phyloP scores from a whole-genome alignment of 2,797 vertebrate genomes.

The Crax fasciolata region DNA sequence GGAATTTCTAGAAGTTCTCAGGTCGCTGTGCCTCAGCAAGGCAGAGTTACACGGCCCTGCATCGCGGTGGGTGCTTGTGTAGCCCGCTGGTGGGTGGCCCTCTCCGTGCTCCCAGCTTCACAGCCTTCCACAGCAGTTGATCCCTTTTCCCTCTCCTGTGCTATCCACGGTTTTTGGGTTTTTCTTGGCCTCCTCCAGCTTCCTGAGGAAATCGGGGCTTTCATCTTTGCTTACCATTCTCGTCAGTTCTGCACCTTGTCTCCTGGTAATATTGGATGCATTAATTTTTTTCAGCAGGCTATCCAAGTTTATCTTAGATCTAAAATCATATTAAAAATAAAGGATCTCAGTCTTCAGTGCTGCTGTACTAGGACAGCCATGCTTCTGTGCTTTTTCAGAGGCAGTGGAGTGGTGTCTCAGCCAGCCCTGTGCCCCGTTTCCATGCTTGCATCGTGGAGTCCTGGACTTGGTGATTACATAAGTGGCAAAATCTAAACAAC shows the following conservation, averaged over 20 bases:
- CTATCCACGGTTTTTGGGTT: accelerated
- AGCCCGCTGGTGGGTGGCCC: not conserved
- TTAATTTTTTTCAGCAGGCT: not conserved
- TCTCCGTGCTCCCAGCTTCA: accelerated
- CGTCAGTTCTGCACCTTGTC: not conserved
- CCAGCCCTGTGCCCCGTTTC: not conserved
- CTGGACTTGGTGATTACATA: constrained; percentile 4
- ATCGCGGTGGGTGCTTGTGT: not conserved
- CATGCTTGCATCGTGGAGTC: not conserved
- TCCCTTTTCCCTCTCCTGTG: not conserved
- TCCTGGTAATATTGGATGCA: not conserved
- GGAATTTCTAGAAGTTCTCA: not conserved
- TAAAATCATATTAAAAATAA: not conserved
- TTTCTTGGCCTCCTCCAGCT: not conserved
- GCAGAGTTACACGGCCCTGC: not conserved
- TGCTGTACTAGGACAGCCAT: not conserved
- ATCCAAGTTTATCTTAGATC: not conserved
- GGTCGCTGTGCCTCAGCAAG: not conserved
- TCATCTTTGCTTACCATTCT: not conserved
- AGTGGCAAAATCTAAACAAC: not conserved
- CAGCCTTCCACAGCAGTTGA: not conserved
- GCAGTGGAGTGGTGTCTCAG: not conserved
- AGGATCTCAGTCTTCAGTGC: not conserved
- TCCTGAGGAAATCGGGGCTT: not conserved
- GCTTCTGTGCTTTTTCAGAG: not conserved